Base-by-base conservation (phyloP, 1,140 invertebrate species). In the Zaprionus ghesquierei region DNA sequence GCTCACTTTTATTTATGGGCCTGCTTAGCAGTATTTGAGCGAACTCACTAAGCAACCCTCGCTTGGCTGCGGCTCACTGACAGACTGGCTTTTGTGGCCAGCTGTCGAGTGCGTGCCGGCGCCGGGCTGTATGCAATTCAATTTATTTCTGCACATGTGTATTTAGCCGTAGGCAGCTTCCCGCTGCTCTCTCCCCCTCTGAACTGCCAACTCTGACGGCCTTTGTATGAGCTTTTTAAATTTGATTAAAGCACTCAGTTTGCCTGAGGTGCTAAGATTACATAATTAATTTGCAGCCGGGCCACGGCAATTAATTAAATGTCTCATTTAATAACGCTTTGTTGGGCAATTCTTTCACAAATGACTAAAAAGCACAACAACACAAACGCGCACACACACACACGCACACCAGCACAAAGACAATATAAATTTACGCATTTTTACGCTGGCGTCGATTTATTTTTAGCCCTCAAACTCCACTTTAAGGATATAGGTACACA, bases 301-400 rank as follows among this genome's bases (percentile, higher is more conserved):
- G 75, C 63, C 70, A 56, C 59, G 62, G 75, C 79, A 89, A 89
- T 89, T 89, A 89, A 89, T 89, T 89, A 89, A 89, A 89, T 84
- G 84, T 87, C 84, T 84, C 79, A 89, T 89, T 89, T 89, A 89
- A 80, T 89, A 89, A 89, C 84, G 84, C 84, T 84, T 89, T 89
- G 84, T 89, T 89, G 79, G 70, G 73, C 84, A 89, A 80, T 89
- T 80, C 89, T 87, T 87, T 84, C 75, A 87, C 79, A 87, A 87
- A 87, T 75, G 82, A 79, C 82, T 86, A 87, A 81, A 87, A 79
- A 81, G 65, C 75, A 75, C 75, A 69, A 72, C 73, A 31, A 55
- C 13, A 60, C 15, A 49, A 38, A 55, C 60, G 41, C 9, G 58
- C 70, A 46, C 29, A 44, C 62, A 53, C 25, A 31, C 41, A 72